Base-by-base conservation (phyloP, 2,888 invertebrate genomes). In the Melieria crassipennis region DNA sequence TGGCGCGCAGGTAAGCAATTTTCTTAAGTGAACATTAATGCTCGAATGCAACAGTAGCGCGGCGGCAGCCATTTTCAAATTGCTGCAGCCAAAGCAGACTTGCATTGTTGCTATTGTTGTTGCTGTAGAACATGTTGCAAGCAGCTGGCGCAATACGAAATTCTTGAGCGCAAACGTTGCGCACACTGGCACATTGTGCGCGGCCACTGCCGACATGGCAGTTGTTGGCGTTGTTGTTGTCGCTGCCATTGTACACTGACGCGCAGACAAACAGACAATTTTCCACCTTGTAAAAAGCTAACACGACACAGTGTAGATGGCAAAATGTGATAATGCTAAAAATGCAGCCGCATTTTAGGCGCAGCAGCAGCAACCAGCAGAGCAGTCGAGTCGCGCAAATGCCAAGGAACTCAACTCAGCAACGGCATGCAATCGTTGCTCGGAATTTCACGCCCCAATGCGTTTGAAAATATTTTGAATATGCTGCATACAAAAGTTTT, bases 11-110 rank as follows among this genome's bases (percentile, higher is more conserved):
- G 9, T 11, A 9, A 30, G 56, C 79, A 83, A 83, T 83, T 82
- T 83, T 76, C 82, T 76, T 80, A 83, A 83, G 83, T 83, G 81
- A 81, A 82, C 80, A 79, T 81, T 80, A 82, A 83, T 81, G 79
- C 79, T 79, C 68, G 50, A 16, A 63, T 64, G 60, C 60, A 52
- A 55, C 48, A 7, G 45, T n/a, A 69, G 30, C 56, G 60, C 71
- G 56, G 61, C 30, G 72, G 60, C 65, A 66, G 42, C 68, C 60
- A 65, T 70, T 58, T 70, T 60, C 52, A 70, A 69, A 69, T 69
- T 63, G 63, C 69, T 56, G 42, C 63, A 55, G 52, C 62, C 47
- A 63, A 69, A 56, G 46, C 42, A 47, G 47, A 63, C n/a, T 43
- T 47, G 61, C 61, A 45, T 43, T 52, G 7, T 50, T 11, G 11